These are phyloP conservation scores for Eutrigla gurnardus DNA, from an alignment of 2,797 vertebrate species.

Conservation along the genomic window DNA sequence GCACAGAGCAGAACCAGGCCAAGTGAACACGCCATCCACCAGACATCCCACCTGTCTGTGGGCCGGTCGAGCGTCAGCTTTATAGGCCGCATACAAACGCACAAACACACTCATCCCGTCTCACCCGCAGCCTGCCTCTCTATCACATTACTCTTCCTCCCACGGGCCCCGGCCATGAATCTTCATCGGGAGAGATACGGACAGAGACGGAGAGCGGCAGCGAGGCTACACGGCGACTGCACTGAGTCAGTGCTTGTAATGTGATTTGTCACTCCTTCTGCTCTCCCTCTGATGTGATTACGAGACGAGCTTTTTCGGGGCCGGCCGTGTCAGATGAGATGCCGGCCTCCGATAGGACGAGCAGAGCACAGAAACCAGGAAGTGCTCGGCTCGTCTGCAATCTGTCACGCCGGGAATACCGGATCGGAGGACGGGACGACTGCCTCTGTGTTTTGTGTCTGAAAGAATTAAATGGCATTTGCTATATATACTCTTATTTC, in stretches of 20 bases:
- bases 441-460: constrained; percentile 28
- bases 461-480: constrained; percentile 45
- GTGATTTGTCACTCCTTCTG: constrained; percentile 78
- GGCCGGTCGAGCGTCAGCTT: constrained; percentile 25
- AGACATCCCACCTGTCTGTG: constrained; percentile 11
- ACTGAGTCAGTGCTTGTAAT: constrained; percentile 76
- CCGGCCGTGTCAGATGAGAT: constrained; percentile 67
- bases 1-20: constrained; percentile 3
- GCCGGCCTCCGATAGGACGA: constrained; percentile 62
- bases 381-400: constrained; percentile 61
- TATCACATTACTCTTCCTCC: constrained; percentile 72
- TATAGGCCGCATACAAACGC: constrained; percentile 18
- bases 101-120: constrained; percentile 41
- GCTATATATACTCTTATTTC: constrained; percentile 7
- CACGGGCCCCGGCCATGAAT: constrained; percentile 74
- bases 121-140: constrained; percentile 36
- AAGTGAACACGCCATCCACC: constrained; percentile 3
- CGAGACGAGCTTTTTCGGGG: constrained; percentile 29
- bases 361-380: constrained; percentile 68
- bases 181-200: constrained; percentile 69
- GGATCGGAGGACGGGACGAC: constrained; percentile 7
- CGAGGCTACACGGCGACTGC: constrained; percentile 63
- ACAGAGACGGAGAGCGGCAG: constrained; percentile 60
- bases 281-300: constrained; percentile 79
- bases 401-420: constrained; percentile 57